These are phyloP conservation scores for Caenorhabditis wallacei DNA, from an alignment of 2,888 invertebrate genomes.

Conservation along the genomic window DNA sequence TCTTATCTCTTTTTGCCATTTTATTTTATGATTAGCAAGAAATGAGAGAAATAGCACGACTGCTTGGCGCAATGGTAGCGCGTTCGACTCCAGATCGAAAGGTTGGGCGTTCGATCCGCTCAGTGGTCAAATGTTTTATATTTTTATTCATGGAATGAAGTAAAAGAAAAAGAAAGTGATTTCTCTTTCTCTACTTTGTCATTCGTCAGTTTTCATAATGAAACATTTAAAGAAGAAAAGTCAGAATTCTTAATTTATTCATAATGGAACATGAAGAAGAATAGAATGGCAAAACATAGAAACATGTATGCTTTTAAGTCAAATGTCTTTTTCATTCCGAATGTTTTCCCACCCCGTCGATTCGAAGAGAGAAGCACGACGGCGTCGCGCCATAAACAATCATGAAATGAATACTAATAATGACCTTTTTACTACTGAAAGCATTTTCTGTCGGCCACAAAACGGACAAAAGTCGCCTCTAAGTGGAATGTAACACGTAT, in stretches of 20 bases:
- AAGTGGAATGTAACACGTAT: conserved; percentile 51
- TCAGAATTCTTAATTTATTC: conserved; percentile 27
- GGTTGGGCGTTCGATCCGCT: conserved; percentile 75
- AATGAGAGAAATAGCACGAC: too few species aligned
- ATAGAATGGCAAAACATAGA: conserved; percentile 7
- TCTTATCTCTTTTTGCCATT: too few species aligned
- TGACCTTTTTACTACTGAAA: conserved; percentile 59
- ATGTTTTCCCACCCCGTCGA: conserved; percentile 21
- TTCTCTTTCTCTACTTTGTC: background rate
- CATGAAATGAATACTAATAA: conserved; percentile 52
- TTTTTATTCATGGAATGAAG: background rate
- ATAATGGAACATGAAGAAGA: conserved; percentile 22
- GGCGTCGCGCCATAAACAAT: conserved; percentile 59
- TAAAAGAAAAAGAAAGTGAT: conserved; percentile 7
- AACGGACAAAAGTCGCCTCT: conserved; percentile 53
- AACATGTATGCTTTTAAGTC: conserved; percentile 47
- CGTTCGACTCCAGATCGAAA: conserved; percentile 76
- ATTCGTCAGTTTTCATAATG: conserved; percentile 11
- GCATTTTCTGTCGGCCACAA: conserved; percentile 30
- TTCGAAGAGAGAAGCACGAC: conserved; percentile 30
- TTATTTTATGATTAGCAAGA: too few species aligned
- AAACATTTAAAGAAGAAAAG: conserved; percentile 40
- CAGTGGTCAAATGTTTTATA: conserved; percentile 73
- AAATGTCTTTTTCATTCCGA: conserved; percentile 6
- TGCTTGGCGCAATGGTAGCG: conserved; percentile 77